These are phyloP conservation scores for Thymelicus acteon DNA, from an alignment of 2,888 invertebrate species.

Conservation along the genomic window DNA sequence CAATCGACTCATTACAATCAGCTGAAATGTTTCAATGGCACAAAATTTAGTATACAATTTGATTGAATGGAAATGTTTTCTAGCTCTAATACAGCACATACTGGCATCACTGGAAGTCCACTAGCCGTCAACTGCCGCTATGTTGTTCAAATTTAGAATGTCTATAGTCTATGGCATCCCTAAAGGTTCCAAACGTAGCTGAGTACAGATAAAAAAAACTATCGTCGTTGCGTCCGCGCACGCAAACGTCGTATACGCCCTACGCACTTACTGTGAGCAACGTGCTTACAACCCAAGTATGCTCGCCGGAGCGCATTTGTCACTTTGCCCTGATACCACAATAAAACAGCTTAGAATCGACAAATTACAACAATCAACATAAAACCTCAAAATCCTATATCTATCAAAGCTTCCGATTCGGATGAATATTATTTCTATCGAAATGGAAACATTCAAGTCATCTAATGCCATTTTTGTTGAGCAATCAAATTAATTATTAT, in stretches of 20 bases:
- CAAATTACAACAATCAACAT: not conserved
- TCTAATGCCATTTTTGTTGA: conserved; percentile 19
- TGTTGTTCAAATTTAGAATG: conserved; percentile 42
- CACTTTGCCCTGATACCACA: conserved; percentile 80
- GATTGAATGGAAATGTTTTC: conserved; percentile 28
- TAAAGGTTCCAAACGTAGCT: conserved; percentile 49
- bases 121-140: conserved; percentile 40
- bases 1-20: conserved; percentile 15
- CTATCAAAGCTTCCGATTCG: conserved; percentile 15
- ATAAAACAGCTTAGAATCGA: conserved; percentile 41
- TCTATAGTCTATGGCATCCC: conserved; percentile 55
- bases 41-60: not conserved
- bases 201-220: conserved; percentile 46
- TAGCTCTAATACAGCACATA: conserved; percentile 41
- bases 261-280: conserved; percentile 84
- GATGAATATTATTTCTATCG: conserved; percentile 24
- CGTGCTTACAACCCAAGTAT: conserved; percentile 84
- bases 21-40: conserved; percentile 26
- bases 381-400: conserved; percentile 24
- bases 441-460: conserved; percentile 13
- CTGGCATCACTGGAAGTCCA: conserved; percentile 31
- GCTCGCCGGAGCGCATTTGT: conserved; percentile 81
- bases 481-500: conserved; percentile 10
- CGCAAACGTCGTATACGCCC: conserved; percentile 12
- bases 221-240: conserved; percentile 28